Evolutionary conservation across 2,797 vertebrate species (phyloP), one percentile per base, ranked within the genome.

Genomic region (Gallinago nigripennis): DNA sequence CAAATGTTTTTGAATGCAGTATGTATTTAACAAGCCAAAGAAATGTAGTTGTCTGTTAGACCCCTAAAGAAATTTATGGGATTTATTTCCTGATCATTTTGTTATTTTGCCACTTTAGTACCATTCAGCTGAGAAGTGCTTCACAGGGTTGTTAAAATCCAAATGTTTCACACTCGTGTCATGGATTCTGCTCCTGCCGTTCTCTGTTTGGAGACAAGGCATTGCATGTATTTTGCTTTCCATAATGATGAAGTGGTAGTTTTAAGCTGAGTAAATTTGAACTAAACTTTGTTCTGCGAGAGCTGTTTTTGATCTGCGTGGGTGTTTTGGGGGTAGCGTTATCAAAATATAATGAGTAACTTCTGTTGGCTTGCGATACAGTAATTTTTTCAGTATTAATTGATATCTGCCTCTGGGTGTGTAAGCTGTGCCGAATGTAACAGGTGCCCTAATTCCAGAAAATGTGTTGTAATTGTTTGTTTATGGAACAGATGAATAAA

Each of bases 391-490:
- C 76, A 72, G 77, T 97, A 95, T 97, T 98, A 97, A 98, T 97
- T 97, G 97, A 95, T 97, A 94, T 69, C 85, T 96, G 94, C 96
- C 94, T 95, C 77, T 88, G 92, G 96, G 88, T 30, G 3, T 93
- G 80, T 97, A 96, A 96, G 54, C 94, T 94, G 83, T 96, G 81
- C 91, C 0, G 96, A 96, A 93, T 95, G 87, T 97, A 98, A 97
- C 97, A 98, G 97, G 97, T 98, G 93, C 93, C 92, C 88, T 97
- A 95, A 97, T 97, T 98, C 95, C 80, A 87, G 92, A 97, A 98
- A 98, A 96, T 97, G 82, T 94, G 92, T 96, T 96, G 88, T 97
- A 98, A 98, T 97, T 97, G 96, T 97, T 98, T 98, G 94, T 98
- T 97, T 97, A 95, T 98, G 33, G 64, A 97, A 93, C 92, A 97